Base-by-base conservation (phyloP, 2,888 invertebrate genomes). In the Heliconius sara region DNA sequence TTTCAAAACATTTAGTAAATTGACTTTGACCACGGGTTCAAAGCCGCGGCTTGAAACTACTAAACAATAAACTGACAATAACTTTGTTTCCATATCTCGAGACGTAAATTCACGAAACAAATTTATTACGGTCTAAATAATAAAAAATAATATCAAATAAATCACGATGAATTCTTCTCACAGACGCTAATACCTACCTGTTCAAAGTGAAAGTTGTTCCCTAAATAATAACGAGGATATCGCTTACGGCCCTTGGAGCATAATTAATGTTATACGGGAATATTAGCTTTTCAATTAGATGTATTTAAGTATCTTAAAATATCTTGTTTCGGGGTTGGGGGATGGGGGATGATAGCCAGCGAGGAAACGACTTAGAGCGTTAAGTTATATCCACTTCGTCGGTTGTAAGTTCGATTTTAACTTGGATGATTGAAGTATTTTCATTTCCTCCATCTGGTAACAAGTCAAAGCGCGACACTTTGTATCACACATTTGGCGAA, bases 221-320 rank as follows among this genome's bases (percentile, higher is more conserved):
- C 77, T 80, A 83, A 83, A 83, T 82, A 91, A 91, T 92, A 92
- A 93, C 91, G 91, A 91, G 91, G 90, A 90, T 91, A 91, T 91
- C 89, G 88, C 89, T 88, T 87, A 91, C 83, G 87, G 89, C 91
- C 90, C 93, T 92, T 90, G 84, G 91, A 90, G 93, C 89, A 92
- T 93, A 94, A 94, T 94, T 94, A 94, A 94, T 92, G 91, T 91
- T 91, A 91, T 92, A 89, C 90, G 90, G 88, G 93, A 91, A 93
- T 93, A 94, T 94, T 94, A 94, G 93, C 93, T 94, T 93, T 93
- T 92, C 93, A 94, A 94, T 94, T 94, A 94, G 91, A 88, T 90
- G 89, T 91, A 90, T 94, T 93, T 93, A 93, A 93, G 90, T 91
- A 88, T 89, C 91, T 91, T 88, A 90, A 90, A 91, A 92, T 90